Conservation (phyloP, 2,797 vertebrate genomes). For the Syncerus caffer region DNA sequence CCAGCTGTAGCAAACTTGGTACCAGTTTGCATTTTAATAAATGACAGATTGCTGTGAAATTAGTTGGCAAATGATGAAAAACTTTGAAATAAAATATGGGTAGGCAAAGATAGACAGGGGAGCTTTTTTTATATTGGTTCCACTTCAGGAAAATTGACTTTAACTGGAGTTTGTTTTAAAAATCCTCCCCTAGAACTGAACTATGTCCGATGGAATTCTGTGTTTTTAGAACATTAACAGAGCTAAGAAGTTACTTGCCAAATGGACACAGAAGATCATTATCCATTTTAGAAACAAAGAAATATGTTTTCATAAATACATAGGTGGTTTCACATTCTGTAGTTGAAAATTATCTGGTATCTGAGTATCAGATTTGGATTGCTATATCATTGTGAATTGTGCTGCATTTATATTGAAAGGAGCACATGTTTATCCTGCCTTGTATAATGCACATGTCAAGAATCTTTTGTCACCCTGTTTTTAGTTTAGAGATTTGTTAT, state of each 20-base stretch:
- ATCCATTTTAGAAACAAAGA: slow-evolving; percentile 17
- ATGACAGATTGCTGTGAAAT: slow-evolving; percentile 53
- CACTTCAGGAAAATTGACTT: slow-evolving; percentile 50
- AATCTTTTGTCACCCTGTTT: slow-evolving; percentile 44
- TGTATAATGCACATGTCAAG: slow-evolving; percentile 64
- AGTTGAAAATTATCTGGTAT: neutral
- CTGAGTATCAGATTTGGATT: neutral
- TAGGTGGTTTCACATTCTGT: neutral
- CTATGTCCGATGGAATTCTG: neutral
- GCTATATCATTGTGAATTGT: neutral
- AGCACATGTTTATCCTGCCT: slow-evolving; percentile 56
- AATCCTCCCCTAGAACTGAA: neutral
- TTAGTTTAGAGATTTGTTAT: slow-evolving; percentile 25
- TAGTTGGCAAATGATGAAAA: slow-evolving; percentile 47
- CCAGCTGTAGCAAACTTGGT: slow-evolving; percentile 26
- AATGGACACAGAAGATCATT: neutral
- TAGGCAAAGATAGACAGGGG: slow-evolving; percentile 28
- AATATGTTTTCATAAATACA: neutral
- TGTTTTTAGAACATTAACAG: neutral
- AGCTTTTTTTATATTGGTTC: slow-evolving; percentile 16
- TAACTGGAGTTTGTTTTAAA: slow-evolving; percentile 23
- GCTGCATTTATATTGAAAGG: slow-evolving; percentile 60
- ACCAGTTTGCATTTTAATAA: slow-evolving; percentile 64
- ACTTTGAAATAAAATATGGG: slow-evolving; percentile 27
- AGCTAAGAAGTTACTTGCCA: neutral